Percentiles rank a stretch among this genome's conserved stretches.
phyloP scores from a whole-genome alignment of 1,140 invertebrate genomes.

The Cotesia glomerata region DNA sequence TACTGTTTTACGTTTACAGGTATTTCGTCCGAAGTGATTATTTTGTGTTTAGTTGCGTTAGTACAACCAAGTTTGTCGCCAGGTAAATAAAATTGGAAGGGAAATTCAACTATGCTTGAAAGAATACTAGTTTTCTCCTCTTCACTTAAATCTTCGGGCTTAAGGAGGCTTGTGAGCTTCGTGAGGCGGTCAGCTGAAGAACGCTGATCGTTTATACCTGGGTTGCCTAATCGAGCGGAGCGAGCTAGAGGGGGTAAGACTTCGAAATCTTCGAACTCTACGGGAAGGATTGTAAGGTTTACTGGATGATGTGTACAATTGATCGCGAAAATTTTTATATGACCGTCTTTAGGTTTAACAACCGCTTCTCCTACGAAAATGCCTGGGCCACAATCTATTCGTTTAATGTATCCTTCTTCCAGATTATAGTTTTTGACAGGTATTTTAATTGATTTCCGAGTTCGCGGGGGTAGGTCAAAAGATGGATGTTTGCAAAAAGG shows the following conservation, averaged over 20 bases:
- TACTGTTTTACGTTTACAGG: slow-evolving; percentile 36
- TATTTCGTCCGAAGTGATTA: slow-evolving; percentile 31
- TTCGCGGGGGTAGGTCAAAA: too few relatives aligned
- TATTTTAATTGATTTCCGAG: too few relatives aligned
- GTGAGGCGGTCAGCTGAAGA: not conserved
- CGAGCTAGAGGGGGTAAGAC: not conserved
- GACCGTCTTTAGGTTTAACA: not conserved
- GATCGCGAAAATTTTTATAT: not conserved
- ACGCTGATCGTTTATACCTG: not conserved
- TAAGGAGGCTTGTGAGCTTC: not conserved
- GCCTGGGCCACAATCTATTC: not conserved
- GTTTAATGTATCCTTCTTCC: not conserved
- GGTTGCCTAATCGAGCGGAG: not conserved
- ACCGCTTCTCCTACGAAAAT: not conserved
- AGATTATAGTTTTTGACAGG: not conserved
- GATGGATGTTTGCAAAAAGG: too few relatives aligned
- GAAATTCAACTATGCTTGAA: not conserved
- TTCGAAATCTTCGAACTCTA: not conserved
- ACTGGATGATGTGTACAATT: not conserved
- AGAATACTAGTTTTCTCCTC: slow-evolving; percentile 10
- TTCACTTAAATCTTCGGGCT: slow-evolving; percentile 13
- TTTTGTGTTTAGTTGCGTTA: slow-evolving; percentile 34
- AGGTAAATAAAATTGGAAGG: slow-evolving; percentile 44
- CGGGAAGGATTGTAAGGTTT: not conserved
- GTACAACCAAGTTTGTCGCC: slow-evolving; percentile 15